These are phyloP conservation scores for Vidua macroura DNA, from an alignment of 2,113 vertebrate genomes.

Conservation along the genomic window DNA sequence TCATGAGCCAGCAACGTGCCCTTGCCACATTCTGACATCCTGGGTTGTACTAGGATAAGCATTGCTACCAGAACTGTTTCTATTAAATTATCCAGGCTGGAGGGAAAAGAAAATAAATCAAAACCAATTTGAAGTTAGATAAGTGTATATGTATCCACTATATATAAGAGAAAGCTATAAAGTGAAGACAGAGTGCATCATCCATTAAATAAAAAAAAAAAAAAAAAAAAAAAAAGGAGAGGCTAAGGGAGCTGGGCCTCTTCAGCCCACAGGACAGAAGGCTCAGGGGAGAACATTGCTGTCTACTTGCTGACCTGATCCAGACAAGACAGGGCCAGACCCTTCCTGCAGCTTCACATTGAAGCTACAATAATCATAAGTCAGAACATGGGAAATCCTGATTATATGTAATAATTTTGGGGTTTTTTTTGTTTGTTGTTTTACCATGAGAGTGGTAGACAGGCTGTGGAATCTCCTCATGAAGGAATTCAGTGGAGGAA, in stretches of 20 bases:
- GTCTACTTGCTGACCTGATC: neutral
- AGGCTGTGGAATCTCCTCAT: neutral
- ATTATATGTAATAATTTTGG: neutral
- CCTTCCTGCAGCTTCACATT: neutral
- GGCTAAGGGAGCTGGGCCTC: neutral
- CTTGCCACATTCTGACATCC: neutral
- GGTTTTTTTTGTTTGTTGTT: neutral
- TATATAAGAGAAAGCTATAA: neutral
- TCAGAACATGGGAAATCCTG: neutral
- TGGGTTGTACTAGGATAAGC: neutral
- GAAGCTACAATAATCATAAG: neutral
- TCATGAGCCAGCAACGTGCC: fast-evolving
- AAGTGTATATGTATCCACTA: neutral
- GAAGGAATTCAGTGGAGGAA: neutral
- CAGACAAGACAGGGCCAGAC: neutral
- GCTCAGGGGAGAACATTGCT: neutral
- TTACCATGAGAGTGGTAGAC: neutral
- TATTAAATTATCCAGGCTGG: neutral
- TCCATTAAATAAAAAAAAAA: neutral
- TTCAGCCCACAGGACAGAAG: neutral
- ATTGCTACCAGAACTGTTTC: neutral
- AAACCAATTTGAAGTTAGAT: neutral
- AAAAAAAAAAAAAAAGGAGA: neutral
- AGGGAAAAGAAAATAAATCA: neutral
- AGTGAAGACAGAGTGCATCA: neutral